Conservation (phyloP, 2,113 vertebrate species). For the Caretta caretta region DNA sequence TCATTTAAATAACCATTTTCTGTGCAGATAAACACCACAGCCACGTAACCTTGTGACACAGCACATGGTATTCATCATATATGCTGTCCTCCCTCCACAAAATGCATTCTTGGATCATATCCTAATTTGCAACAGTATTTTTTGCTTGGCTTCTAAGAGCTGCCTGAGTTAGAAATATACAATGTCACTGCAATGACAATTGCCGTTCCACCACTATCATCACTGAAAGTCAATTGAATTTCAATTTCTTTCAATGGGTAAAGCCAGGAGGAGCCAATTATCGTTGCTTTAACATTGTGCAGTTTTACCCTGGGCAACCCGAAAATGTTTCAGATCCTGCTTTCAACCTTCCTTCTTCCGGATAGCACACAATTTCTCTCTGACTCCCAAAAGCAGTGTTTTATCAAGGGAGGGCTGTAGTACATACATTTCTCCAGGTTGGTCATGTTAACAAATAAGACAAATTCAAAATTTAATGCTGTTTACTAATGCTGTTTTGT, state of each 20-base stretch:
- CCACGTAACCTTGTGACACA: not conserved
- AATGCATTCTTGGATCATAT: slow-evolving; percentile 29
- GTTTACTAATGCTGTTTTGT: slow-evolving; percentile 8
- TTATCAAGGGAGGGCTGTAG: not conserved
- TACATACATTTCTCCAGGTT: slow-evolving; percentile 42
- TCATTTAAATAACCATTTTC: not conserved
- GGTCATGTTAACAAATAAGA: slow-evolving; percentile 34
- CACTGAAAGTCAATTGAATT: slow-evolving; percentile 77
- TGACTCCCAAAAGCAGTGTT: not conserved
- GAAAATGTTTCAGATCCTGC: slow-evolving; percentile 69
- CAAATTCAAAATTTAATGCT: not conserved
- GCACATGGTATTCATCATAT: not conserved
- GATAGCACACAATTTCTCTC: slow-evolving; percentile 28
- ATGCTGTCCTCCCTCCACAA: not conserved
- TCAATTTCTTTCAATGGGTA: slow-evolving; percentile 74
- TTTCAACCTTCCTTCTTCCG: slow-evolving; percentile 48
- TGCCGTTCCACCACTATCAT: slow-evolving; percentile 66
- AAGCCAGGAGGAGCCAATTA: slow-evolving; percentile 80
- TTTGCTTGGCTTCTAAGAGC: slow-evolving; percentile 35
- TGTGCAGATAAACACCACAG: not conserved
- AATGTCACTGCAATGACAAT: slow-evolving; percentile 80
- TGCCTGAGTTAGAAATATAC: slow-evolving; percentile 55
- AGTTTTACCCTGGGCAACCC: slow-evolving; percentile 74
- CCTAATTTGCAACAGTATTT: slow-evolving; percentile 48
- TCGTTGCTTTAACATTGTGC: slow-evolving; percentile 59